Evolutionary conservation across 1,140 invertebrate species (phyloP).

Genomic region (Colletes gigas): DNA sequence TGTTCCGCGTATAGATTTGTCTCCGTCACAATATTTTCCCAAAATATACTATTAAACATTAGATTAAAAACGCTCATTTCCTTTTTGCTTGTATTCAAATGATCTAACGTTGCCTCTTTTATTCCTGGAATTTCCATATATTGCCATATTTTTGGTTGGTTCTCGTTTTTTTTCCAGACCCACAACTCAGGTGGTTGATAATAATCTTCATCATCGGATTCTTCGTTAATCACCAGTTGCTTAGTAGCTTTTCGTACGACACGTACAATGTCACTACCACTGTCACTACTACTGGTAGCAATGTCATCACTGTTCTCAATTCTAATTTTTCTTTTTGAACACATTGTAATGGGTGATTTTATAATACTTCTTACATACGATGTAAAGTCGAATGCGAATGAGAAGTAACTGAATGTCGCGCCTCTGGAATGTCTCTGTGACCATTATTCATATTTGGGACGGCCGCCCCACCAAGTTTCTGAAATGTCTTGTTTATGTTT

Average conservation of each 20-base stretch:
- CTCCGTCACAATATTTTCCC: slow-evolving; percentile 31
- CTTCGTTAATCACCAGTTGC: background rate
- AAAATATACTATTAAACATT: slow-evolving; percentile 28
- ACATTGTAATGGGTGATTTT: too few relatives aligned
- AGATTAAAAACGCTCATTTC: background rate
- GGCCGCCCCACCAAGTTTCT: background rate
- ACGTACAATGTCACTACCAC: background rate
- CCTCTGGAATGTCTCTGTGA: too few relatives aligned
- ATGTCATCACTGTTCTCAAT: too few relatives aligned
- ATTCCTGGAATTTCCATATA: slow-evolving; percentile 16
- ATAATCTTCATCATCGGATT: slow-evolving; percentile 5
- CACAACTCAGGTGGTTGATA: slow-evolving; percentile 13
- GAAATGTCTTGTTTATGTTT: background rate
- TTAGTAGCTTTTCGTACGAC: slow-evolving; percentile 15
- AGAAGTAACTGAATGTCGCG: too few relatives aligned
- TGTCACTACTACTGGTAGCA: slow-evolving; percentile 9
- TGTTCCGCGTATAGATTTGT: slow-evolving; percentile 11
- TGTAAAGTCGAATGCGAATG: too few relatives aligned
- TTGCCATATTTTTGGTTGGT: slow-evolving; percentile 8
- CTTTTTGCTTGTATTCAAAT: slow-evolving; percentile 11
- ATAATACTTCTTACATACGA: too few relatives aligned
- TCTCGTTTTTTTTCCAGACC: slow-evolving; percentile 27
- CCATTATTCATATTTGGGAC: too few relatives aligned
- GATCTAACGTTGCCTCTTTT: background rate
- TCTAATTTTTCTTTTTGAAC: too few relatives aligned